phyloP scores from a whole-genome alignment of 2,888 invertebrate genomes.

The Zeuzera pyrina region DNA sequence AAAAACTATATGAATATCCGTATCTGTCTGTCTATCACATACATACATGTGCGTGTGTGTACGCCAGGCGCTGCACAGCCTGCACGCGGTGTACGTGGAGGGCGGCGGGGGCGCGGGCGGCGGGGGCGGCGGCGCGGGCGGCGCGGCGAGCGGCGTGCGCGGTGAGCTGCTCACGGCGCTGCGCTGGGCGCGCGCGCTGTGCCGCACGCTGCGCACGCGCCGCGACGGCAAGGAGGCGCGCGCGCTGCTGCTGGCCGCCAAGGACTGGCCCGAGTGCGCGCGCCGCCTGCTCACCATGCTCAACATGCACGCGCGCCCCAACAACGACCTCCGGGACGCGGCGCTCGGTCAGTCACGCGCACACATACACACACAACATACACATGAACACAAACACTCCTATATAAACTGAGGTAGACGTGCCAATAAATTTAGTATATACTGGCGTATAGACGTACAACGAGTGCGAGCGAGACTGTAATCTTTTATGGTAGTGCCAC shows the following conservation, averaged over 20 bases:
- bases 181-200: slow-evolving; percentile 81
- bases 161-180: slow-evolving; percentile 91
- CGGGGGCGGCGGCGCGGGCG: slow-evolving; percentile 79
- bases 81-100: slow-evolving; percentile 95
- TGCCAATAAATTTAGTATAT: no score
- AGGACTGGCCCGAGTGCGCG: slow-evolving; percentile 92
- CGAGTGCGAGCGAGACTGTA: no score
- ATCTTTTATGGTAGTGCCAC: no score
- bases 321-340: slow-evolving; percentile 85
- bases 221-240: slow-evolving; percentile 79
- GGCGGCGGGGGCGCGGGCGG: slow-evolving; percentile 82
- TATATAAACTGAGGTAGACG: no score
- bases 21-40: no score
- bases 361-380: not conserved
- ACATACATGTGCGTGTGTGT: slow-evolving; percentile 3
- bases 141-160: slow-evolving; percentile 76
- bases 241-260: slow-evolving; percentile 78
- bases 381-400: not conserved
- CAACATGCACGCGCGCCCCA: slow-evolving; percentile 88
- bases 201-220: slow-evolving; percentile 79
- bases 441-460: no score
- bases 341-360: slow-evolving; percentile 74
- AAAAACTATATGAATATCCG: no score
- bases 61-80: slow-evolving; percentile 86
- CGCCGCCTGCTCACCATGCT: slow-evolving; percentile 88